A percentile compares a stretch with the other conserved stretches of the same genome.
These are phyloP conservation scores for Diabrotica balteata DNA, from an alignment of 2,888 invertebrate genomes.

Conservation along the genomic window DNA sequence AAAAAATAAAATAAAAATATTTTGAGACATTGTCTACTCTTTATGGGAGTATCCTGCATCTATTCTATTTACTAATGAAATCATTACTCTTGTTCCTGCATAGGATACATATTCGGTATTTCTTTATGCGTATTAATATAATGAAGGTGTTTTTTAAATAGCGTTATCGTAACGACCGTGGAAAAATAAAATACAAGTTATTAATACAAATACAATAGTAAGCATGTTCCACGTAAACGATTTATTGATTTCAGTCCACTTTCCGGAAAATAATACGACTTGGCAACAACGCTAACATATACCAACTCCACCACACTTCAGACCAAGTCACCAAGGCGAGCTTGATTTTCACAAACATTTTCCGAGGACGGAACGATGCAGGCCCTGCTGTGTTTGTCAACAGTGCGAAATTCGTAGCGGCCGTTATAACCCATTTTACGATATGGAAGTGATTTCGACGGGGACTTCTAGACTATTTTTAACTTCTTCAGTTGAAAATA, in stretches of 20 bases:
- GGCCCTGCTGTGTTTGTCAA: conserved; percentile 65
- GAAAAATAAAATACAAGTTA: conserved; percentile 1
- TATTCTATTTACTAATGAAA: conserved; percentile 7
- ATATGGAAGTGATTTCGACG: conserved; percentile 53
- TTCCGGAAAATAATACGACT: conserved; percentile 25
- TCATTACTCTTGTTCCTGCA: neutral
- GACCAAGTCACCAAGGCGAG: conserved; percentile 54
- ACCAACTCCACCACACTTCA: conserved; percentile 34
- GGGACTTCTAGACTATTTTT: conserved; percentile 78
- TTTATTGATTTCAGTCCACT: conserved; percentile 29
- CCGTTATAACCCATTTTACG: conserved; percentile 49
- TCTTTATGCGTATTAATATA: neutral
- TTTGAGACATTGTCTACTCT: too few relatives aligned
- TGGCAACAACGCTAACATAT: conserved; percentile 31
- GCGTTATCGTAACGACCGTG: too few relatives aligned
- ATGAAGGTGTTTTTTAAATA: too few relatives aligned
- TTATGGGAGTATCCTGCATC: conserved; percentile 13
- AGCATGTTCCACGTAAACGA: conserved; percentile 21
- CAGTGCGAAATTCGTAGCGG: conserved; percentile 67
- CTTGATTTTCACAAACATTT: conserved; percentile 62
- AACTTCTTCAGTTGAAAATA: conserved; percentile 84
- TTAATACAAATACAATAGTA: conserved; percentile 14
- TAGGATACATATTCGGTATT: neutral
- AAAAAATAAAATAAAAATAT: too few relatives aligned
- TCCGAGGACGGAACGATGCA: conserved; percentile 68